Evolutionary conservation across 2,797 vertebrate species (phyloP).

Genomic region (Austrolebias charrua): DNA sequence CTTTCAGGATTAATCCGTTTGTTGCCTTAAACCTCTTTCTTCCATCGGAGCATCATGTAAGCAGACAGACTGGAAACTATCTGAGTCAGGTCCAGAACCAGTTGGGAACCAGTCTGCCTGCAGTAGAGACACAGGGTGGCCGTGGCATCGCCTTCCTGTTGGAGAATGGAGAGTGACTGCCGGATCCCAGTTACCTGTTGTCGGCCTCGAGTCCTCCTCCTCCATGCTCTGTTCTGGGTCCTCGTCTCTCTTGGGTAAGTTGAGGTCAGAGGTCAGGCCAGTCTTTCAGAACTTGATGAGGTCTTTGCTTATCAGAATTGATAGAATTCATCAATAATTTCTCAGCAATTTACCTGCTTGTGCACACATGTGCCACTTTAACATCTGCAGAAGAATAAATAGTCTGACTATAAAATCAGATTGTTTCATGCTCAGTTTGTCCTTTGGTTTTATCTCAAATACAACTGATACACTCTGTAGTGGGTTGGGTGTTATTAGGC

Average conservation of each 20-base stretch:
- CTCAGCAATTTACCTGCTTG: no score
- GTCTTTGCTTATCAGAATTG: not conserved
- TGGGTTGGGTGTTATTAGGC: no score
- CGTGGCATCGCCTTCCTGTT: slow-evolving; percentile 8
- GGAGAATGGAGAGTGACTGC: slow-evolving; percentile 80
- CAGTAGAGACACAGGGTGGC: slow-evolving; percentile 38
- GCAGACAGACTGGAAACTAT: not conserved
- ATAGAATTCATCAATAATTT: not conserved
- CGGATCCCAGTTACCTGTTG: slow-evolving; percentile 77
- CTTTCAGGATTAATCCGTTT: slow-evolving; percentile 16
- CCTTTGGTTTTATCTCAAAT: no score
- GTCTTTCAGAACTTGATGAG: not conserved
- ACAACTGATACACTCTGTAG: no score
- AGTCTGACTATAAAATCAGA: no score
- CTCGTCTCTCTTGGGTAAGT: slow-evolving; percentile 79
- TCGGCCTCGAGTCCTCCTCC: slow-evolving; percentile 72
- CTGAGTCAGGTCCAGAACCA: slow-evolving; percentile 1
- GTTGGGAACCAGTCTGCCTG: not conserved
- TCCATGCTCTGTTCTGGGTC: slow-evolving; percentile 81
- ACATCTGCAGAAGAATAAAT: no score
- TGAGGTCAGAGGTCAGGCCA: not conserved
- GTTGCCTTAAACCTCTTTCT: not conserved
- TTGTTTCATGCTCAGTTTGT: no score
- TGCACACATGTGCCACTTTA: no score
- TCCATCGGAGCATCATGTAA: slow-evolving; percentile 19